These are phyloP conservation scores for Anaspis maculata DNA, from an alignment of 2,888 invertebrate species.

Conservation along the genomic window DNA sequence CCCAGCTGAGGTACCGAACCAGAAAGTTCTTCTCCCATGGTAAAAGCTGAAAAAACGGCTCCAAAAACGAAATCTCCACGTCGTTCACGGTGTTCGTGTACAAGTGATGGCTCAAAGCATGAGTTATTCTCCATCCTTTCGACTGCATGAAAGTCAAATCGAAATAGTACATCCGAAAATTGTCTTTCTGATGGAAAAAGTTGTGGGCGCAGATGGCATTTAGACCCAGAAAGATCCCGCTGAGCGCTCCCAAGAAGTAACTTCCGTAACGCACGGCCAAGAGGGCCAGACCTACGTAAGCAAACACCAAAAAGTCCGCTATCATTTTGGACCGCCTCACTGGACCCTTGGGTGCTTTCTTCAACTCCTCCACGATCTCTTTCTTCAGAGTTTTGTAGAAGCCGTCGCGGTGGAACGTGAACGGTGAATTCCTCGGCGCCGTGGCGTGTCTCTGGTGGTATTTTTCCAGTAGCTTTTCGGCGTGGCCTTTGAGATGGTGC, in stretches of 20 bases:
- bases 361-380: slow-evolving; percentile 48
- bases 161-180: slow-evolving; percentile 72
- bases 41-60: slow-evolving; percentile 57
- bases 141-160: slow-evolving; percentile 58
- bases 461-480: slow-evolving; percentile 52
- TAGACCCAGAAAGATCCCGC: slow-evolving; percentile 48
- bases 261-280: slow-evolving; percentile 36
- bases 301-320: slow-evolving; percentile 34
- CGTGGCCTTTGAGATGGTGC: slow-evolving; percentile 54
- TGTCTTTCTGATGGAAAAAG: slow-evolving; percentile 67
- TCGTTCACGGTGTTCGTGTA: slow-evolving; percentile 72
- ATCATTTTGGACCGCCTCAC: slow-evolving; percentile 36
- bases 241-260: slow-evolving; percentile 40
- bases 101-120: slow-evolving; percentile 69
- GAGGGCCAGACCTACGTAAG: slow-evolving; percentile 36
- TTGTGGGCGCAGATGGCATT: slow-evolving; percentile 58
- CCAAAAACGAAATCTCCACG: slow-evolving; percentile 60
- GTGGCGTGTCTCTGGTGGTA: slow-evolving; percentile 56
- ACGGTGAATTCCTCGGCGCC: slow-evolving; percentile 56
- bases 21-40: too few species aligned
- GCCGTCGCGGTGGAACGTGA: slow-evolving; percentile 63
- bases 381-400: slow-evolving; percentile 63
- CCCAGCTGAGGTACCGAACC: too few species aligned
- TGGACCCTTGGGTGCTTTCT: slow-evolving; percentile 43
- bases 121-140: slow-evolving; percentile 66